Evolutionary conservation across 1,140 invertebrate genomes (phyloP), one percentile per base, ranked within the genome.

Genomic region (Gonatopus flavifemur): DNA sequence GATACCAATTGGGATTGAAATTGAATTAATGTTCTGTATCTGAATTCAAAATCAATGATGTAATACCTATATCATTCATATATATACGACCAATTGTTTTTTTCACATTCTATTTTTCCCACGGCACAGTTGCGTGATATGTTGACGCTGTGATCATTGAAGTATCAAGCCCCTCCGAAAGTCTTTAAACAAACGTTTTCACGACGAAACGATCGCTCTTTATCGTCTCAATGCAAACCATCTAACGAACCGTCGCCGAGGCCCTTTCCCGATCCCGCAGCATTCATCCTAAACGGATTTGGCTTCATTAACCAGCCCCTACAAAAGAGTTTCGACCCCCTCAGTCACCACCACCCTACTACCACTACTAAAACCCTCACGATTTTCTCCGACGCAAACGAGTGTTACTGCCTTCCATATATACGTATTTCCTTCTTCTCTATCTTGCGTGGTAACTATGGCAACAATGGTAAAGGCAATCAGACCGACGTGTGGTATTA

Each of bases 221-320:
- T 66, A 65, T 70, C 69, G 61, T 64, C 62, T 57, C 62, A 64
- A 72, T 72, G 69, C 67, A 70, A 69, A 69, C 66, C 57, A 57
- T 59, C 69, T 71, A 74, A 74, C 67, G 72, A 76, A 72, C 64
- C 70, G 48, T 57, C 44, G 38, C 8, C 4, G 4, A 7, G 39
- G 45, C 65, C 66, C 53, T 63, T 64, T 66, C 47, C 62, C 62
- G 52, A 57, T 66, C 63, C 62, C 57, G 41, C 47, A 61, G 59
- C 61, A 72, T 72, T 74, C 71, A 72, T 74, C 69, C 67, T 74
- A 76, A 76, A 76, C 70, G 72, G 71, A 76, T 74, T 76, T 74
- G 66, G 70, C 69, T 74, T 76, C 72, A 74, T 76, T 76, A 76
- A 72, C 65, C 65, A 66, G n/a, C 63, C 69, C 66, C 59, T 67